Evolutionary conservation across 1,140 invertebrate genomes (phyloP).

Genomic region (fruit fly (Drosophila melanogaster)): DNA sequence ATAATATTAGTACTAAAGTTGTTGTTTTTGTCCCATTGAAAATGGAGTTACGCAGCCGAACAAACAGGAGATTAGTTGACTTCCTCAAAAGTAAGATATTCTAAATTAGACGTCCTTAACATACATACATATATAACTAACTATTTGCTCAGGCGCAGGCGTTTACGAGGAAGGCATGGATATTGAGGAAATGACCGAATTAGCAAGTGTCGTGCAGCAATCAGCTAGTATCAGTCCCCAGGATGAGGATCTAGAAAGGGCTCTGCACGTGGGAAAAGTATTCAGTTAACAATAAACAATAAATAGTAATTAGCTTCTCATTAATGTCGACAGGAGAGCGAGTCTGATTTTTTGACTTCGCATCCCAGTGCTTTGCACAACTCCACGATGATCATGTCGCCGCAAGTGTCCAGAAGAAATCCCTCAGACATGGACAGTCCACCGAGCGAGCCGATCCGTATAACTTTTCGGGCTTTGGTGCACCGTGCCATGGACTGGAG

Average conservation of each 20-base stretch:
- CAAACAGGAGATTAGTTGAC: constrained; percentile 6
- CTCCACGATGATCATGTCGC: constrained; percentile 59
- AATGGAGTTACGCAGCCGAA: constrained; percentile 45
- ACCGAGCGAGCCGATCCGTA: constrained; percentile 6
- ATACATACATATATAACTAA: too few species aligned
- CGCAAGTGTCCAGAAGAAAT: neutral
- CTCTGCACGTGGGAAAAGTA: constrained; percentile 19
- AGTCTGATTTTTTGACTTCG: constrained; percentile 32
- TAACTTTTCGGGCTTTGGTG: constrained; percentile 50
- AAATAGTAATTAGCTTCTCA: too few species aligned
- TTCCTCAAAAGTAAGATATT: constrained; percentile 20
- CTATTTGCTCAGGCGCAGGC: constrained; percentile 33
- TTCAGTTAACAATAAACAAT: too few species aligned
- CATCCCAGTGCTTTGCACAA: constrained; percentile 17
- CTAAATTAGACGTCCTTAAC: neutral
- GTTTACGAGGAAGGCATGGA: constrained; percentile 65
- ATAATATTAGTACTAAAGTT: neutral
- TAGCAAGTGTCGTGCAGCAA: constrained; percentile 48
- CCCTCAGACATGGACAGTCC: constrained; percentile 34
- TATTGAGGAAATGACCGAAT: constrained; percentile 56
- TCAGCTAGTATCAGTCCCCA: constrained; percentile 7
- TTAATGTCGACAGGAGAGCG: constrained; percentile 40
- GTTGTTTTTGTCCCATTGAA: neutral
- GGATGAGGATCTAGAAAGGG: constrained; percentile 23
- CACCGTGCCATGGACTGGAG: constrained; percentile 69